Base-by-base conservation (phyloP, 2,888 invertebrate species). In the Ophion ellenae region DNA sequence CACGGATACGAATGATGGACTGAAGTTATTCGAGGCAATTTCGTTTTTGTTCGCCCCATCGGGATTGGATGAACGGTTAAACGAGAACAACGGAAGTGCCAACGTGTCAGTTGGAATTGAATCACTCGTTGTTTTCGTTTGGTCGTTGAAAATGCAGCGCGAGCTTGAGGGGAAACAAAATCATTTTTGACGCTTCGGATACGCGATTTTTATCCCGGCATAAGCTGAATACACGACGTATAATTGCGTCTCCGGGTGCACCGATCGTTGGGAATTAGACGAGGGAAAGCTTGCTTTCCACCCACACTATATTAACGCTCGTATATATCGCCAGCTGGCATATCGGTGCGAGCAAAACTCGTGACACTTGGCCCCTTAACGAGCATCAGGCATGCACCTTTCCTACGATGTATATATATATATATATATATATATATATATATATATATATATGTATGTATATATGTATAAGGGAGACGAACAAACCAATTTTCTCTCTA, bases 351-450 rank as follows among this genome's bases (percentile, higher is more conserved):
- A 74, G 85, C 57, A 74, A 76, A 80, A 67, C 76, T 86, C 77
- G 83, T 86, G 85, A 83, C 85, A 86, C 85, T 86, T 86, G 83
- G 83, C 67, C 64, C 77, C 81, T 86, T 81, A 86, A 83, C 83
- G 86, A 86, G 86, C 83, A 78, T 67, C 81, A 81, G 83, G 73
- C 83, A 86, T 86, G 86, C 86, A 84, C 81, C 74, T 81, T 74
- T 74, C 61, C 70, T 80, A 63, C 17, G 45, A 53, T 53, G 0
- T 53, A 17, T 53, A 53, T 53, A 53, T 75, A 63, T 28, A 69
- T 69, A 11, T 76, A 63, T 57, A 75, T 47, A 47, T 47, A 47
- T 47, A 47, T 47, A 47, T 47, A 47, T 47, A 53, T 47, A 74
- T 75, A 57, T 75, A 71, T 47, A 70, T 77, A 36, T 67, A n/a